Evolutionary conservation across 2,797 vertebrate genomes (phyloP), one percentile per base, ranked within the genome.

Genomic region (Esox masquinongy): DNA sequence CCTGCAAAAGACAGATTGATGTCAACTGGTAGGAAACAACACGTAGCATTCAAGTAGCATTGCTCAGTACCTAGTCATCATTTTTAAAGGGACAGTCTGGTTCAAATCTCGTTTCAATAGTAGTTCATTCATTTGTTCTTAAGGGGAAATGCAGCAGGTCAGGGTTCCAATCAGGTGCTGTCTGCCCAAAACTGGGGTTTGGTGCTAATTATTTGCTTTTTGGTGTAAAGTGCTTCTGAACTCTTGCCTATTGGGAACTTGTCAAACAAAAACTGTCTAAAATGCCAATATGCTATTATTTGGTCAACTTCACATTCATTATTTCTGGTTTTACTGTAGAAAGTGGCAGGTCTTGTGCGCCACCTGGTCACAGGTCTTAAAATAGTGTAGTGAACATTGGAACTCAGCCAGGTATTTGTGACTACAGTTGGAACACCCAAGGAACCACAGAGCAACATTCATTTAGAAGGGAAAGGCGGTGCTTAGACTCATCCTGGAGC

Each of bases 141-240:
- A 8, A 22, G 31, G 61, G 70, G 70, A 59, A 59, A 72, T 34
- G 31, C 59, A 17, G 8, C 14, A 70, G 68, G 68, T 29, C 59
- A 26, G 56, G 51, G 16, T 4, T 6, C 34, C 36, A 22, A 43
- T 24, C 26, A 8, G 53, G 70, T 63, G 83, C 22, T 22, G 67
- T 29, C 43, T 39, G 36, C 36, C 22, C 2, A 68, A 26, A 24
- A 43, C 51, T 70, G 49, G 36, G 50, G 31, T 67, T 74, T 67
- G 76, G 67, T 67, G 70, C 75, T 70, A 36, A 63, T 69, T 9
- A 24, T 8, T 49, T 17, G 26, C 53, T 43, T 76, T n/a, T 53
- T 83, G 1, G 36, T 39, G 5, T 39, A 81, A 88, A 89, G 86
- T 86, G 84, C 86, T 80, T 80, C 86, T 80, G 79, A 74, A 61